These are phyloP conservation scores for Zaprionus nigranus DNA, from an alignment of 1,140 invertebrate genomes.

Conservation along the genomic window DNA sequence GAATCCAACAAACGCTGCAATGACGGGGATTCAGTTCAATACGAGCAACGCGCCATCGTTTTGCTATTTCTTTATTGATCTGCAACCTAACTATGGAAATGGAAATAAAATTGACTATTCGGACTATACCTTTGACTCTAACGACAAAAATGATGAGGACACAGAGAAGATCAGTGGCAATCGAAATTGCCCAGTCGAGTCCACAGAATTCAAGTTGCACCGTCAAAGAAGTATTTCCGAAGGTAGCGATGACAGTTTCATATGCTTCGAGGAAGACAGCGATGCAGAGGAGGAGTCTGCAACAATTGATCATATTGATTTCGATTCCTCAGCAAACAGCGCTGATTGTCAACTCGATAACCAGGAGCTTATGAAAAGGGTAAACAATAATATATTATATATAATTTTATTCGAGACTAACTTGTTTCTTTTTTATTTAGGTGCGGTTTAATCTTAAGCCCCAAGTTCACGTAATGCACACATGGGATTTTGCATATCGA, in stretches of 20 bases:
- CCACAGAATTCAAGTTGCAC: constrained; percentile 9
- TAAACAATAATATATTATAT: constrained; percentile 23
- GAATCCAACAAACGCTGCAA: constrained; percentile 36
- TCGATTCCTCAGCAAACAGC: constrained; percentile 20
- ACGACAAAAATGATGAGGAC: constrained; percentile 49
- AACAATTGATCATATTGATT: constrained; percentile 18
- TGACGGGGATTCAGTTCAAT: constrained; percentile 51
- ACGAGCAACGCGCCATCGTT: constrained; percentile 47
- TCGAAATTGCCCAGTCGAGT: background rate
- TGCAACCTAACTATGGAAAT: constrained; percentile 50
- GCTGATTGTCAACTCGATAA: constrained; percentile 44
- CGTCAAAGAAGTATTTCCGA: constrained; percentile 72
- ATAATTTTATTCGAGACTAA: background rate
- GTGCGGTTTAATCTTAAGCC: constrained; percentile 86
- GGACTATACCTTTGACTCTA: constrained; percentile 42
- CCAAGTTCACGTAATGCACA: constrained; percentile 86
- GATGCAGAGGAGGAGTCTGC: constrained; percentile 17
- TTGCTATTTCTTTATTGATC: constrained; percentile 68
- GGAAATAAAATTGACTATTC: constrained; percentile 38
- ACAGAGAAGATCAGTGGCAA: background rate
- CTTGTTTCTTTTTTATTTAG: constrained; percentile 76
- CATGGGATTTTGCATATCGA: constrained; percentile 88
- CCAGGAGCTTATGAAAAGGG: constrained; percentile 57
- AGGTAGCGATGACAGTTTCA: constrained; percentile 75
- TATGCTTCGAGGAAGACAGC: constrained; percentile 69